These are phyloP conservation scores for Apis cerana DNA, from an alignment of 1,140 invertebrate species.

Conservation along the genomic window DNA sequence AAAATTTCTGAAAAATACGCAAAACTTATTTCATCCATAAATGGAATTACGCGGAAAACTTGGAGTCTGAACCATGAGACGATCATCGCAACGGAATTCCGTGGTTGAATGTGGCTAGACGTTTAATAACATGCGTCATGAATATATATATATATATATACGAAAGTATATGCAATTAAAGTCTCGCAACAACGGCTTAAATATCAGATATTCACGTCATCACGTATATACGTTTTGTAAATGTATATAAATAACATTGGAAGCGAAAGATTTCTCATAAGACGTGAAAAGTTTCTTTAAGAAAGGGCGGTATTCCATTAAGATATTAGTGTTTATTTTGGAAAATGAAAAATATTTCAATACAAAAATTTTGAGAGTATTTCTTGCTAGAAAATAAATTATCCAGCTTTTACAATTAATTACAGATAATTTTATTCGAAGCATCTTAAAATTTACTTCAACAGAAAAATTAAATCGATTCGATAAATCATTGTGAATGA, in stretches of 20 bases:
- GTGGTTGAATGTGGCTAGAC: not conserved
- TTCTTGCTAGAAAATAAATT: too few species aligned
- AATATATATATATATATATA: not conserved
- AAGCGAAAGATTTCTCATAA: not conserved
- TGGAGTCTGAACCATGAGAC: not conserved
- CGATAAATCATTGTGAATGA: too few species aligned
- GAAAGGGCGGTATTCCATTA: not conserved
- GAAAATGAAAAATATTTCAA: too few species aligned
- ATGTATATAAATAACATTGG: not conserved
- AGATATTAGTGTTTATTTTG: too few species aligned
- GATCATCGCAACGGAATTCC: conserved; percentile 2
- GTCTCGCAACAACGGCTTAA: not conserved
- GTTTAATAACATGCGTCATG: not conserved
- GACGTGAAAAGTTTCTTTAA: not conserved
- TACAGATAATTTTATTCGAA: too few species aligned
- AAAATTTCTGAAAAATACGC: not conserved
- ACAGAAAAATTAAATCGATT: too few species aligned
- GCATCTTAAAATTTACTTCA: too few species aligned
- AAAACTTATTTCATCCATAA: not conserved
- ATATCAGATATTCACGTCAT: not conserved
- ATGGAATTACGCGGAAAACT: not conserved
- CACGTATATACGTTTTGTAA: not conserved
- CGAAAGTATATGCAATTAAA: not conserved
- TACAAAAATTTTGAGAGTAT: too few species aligned
- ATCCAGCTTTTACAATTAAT: too few species aligned